Evolutionary conservation across 2,113 vertebrate genomes (phyloP), one percentile per base, ranked within the genome.

Genomic region (Rhadina sibilatrix): DNA sequence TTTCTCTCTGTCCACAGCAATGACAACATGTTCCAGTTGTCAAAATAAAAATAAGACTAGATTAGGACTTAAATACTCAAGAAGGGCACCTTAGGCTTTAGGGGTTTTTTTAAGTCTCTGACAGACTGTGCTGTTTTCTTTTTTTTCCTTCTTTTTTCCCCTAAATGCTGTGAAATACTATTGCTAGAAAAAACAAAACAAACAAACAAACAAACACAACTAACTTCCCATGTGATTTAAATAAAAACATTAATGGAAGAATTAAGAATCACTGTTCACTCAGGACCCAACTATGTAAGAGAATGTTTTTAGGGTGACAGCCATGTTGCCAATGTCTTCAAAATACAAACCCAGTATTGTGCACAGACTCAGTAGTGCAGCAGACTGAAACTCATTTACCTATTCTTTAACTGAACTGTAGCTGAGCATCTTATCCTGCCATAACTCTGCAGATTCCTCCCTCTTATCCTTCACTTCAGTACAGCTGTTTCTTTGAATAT

Each of bases 111-210:
- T 53, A 19, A 46, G 27, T 50, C 27, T 25, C 42, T 59, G 27
- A 40, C 9, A 21, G 19, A 31, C 10, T 2, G 2, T 22, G 33
- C 1, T 79, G 64, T 60, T 59, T 64, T 22, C 2, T 16, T 33
- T 35, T 35, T 28, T 22, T 2, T 6, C 2, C 8, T 13, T 12
- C 12, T 16, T 37, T 18, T 53, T 13, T 1, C 0, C 2, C 47
- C 47, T 19, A 70, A 65, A 79, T 33, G 28, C 14, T 50, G 15
- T 54, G 28, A 49, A 93, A 64, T 47, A 46, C 6, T 63, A 53
- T 40, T 66, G 25, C 46, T 78, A 78, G 59, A 65, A 77, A 94
- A 76, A 78, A n/a, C n/a, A n/a, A n/a, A n/a, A n/a, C n/a, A n/a
- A n/a, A n/a, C n/a, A n/a, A n/a, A n/a, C n/a, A n/a, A n/a, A n/a